A percentile compares a stretch with the other conserved stretches of the same genome.
Conservation (phyloP, 2,888 invertebrate genomes). For the Dynastes grantii region DNA sequence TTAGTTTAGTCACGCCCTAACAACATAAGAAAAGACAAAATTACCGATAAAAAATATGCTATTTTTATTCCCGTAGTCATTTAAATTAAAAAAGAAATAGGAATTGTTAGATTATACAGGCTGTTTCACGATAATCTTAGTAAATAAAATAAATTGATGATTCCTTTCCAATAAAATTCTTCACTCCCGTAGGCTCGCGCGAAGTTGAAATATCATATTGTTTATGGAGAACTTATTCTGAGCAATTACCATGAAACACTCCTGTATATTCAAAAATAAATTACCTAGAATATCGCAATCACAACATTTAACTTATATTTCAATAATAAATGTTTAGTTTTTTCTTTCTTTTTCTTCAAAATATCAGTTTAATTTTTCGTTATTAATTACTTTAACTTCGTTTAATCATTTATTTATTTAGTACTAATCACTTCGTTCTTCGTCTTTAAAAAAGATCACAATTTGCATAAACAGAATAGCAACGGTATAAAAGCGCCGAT, state of each 20-base stretch:
- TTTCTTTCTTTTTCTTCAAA: not conserved
- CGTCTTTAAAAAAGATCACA: slow-evolving; percentile 75
- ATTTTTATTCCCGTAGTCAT: not conserved
- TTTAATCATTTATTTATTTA: slow-evolving; percentile 34
- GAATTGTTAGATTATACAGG: not conserved
- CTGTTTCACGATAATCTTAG: not conserved
- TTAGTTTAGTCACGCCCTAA: too few relatives aligned
- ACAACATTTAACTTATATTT: slow-evolving; percentile 10
- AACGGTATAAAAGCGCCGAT: slow-evolving; percentile 96
- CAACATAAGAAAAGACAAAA: not conserved
- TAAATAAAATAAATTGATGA: too few relatives aligned
- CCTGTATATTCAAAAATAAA: not conserved
- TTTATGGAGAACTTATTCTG: not conserved
- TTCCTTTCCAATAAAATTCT: not conserved
- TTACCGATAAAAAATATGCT: not conserved
- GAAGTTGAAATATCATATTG: too few relatives aligned
- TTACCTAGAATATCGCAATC: not conserved
- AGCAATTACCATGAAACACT: too few relatives aligned
- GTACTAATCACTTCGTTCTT: slow-evolving; percentile 30
- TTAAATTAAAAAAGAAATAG: not conserved
- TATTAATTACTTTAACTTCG: slow-evolving; percentile 31
- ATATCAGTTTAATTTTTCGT: too few relatives aligned
- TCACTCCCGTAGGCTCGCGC: too few relatives aligned
- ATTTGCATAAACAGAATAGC: slow-evolving; percentile 95
- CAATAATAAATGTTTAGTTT: not conserved